phyloP scores from a whole-genome alignment of 2,888 invertebrate genomes.

The Stenichneumon culpator region DNA sequence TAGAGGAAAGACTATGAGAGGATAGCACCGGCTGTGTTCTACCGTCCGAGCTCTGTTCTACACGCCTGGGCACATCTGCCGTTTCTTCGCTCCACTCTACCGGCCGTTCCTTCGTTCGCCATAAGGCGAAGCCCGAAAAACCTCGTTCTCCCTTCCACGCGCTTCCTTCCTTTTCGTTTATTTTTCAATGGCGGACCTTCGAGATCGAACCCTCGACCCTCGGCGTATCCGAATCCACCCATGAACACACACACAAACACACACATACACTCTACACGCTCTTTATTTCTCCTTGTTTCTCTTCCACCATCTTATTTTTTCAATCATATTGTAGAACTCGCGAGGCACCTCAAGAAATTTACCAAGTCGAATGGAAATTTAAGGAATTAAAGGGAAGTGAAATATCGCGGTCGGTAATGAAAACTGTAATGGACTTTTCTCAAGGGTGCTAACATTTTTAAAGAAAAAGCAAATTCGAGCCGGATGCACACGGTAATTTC shows the following conservation, averaged over 20 bases:
- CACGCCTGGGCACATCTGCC: conserved; percentile 76
- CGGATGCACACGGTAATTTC: too few relatives aligned
- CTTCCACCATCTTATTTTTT: conserved; percentile 67
- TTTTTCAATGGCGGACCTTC: conserved; percentile 64
- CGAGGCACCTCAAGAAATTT: background rate
- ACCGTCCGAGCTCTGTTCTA: conserved; percentile 35
- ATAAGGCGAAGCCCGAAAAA: conserved; percentile 80
- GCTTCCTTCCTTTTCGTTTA: conserved; percentile 54
- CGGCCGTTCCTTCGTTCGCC: conserved; percentile 73
- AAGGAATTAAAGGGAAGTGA: too few relatives aligned
- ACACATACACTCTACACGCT: conserved; percentile 42
- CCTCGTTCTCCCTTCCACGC: conserved; percentile 72
- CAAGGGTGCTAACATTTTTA: too few relatives aligned
- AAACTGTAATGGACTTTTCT: too few relatives aligned
- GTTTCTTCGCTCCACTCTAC: conserved; percentile 54
- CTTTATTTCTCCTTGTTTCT: conserved; percentile 59
- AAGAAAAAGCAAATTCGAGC: too few relatives aligned
- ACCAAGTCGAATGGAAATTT: background rate
- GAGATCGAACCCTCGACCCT: conserved; percentile 69
- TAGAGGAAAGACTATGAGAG: conserved; percentile 41
- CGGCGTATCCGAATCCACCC: conserved; percentile 64
- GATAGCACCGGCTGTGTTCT: conserved; percentile 59
- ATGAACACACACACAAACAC: conserved; percentile 54
- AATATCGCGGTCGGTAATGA: too few relatives aligned
- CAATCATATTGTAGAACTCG: conserved; percentile 54